Base-by-base conservation (phyloP, 2,797 vertebrate genomes). In the Brotula barbata region DNA sequence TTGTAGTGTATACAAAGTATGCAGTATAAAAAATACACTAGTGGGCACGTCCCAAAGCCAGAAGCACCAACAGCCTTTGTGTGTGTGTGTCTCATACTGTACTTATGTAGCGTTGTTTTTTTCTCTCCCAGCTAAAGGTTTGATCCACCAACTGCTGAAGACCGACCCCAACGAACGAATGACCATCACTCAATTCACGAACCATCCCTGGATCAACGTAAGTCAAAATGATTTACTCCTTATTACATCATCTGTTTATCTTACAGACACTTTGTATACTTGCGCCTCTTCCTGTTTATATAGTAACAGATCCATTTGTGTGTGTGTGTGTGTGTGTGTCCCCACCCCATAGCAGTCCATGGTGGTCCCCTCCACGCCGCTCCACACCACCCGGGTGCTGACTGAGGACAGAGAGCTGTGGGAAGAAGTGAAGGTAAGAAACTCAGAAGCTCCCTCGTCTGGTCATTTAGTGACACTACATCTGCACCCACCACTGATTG, bases 121-220 rank as follows among this genome's bases (percentile, higher is more conserved):
- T n/a, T 6, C 21, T 68, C 21, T 47, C 77, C 15, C 81, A 98
- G 96, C 92, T 60, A 98, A 98, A 85, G 92, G 95, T 67, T 75
- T 98, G 87, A 99, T 98, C 86, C 90, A 94, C 62, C 93, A 94
- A 57, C 89, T 98, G 13, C 87, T 99, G 83, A 98, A 97, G 90
- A 99, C 97, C 0, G 95, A 99, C 80, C 97, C 97, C 9, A 98
- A 93, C 0, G 95, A 98, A 87, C 92, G 97, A 79, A 95, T 98
- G 94, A 94, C 93, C 73, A 94, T 99, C 86, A 88, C 90, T 49
- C 93, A 97, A 37, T 98, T 98, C 60, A 98, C 93, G 94, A 98
- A 97, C 87, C 94, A 98, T 58, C 92, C 95, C 25, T 98, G 97
- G 97, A 98, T 99, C 85, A 98, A 94, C 3, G 97, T 98, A 82